These are phyloP conservation scores for Chloroceryle inda DNA, from an alignment of 2,797 vertebrate species.

Conservation along the genomic window DNA sequence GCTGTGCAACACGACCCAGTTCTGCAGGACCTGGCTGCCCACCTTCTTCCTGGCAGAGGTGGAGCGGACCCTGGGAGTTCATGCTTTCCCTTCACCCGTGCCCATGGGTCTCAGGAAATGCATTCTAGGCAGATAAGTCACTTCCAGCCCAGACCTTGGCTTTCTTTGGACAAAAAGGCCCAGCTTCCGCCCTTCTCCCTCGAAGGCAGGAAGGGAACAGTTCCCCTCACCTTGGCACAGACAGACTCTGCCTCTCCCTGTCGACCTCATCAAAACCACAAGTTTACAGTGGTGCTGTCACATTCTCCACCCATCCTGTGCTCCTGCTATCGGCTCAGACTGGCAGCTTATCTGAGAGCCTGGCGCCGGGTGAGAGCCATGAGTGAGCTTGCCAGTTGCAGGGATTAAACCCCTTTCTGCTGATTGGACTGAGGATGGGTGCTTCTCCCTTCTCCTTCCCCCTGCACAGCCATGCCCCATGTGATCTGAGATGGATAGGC, in stretches of 20 bases:
- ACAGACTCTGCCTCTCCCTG: neutral
- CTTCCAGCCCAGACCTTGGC: neutral
- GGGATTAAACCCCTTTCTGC: neutral
- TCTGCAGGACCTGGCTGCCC: neutral
- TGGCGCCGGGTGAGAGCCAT: neutral
- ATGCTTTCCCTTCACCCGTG: rapidly evolving
- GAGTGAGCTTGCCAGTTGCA: rapidly evolving
- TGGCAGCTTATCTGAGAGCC: neutral
- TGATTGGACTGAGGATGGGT: neutral
- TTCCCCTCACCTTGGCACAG: neutral
- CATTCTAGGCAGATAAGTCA: neutral
- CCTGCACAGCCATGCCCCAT: rapidly evolving
- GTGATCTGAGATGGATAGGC: neutral
- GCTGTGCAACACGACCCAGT: neutral
- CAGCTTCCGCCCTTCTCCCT: neutral
- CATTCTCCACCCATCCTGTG: constrained; percentile 39
- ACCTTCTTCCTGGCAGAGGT: rapidly evolving
- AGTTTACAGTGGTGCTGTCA: constrained; percentile 11
- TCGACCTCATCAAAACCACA: constrained; percentile 57
- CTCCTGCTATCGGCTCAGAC: neutral
- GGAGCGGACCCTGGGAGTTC: rapidly evolving
- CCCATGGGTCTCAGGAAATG: neutral
- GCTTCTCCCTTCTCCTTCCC: neutral
- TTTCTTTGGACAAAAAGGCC: neutral
- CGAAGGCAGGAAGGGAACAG: rapidly evolving